Conservation (phyloP, 2,113 vertebrate genomes). For the Atherinomorus stipes region DNA sequence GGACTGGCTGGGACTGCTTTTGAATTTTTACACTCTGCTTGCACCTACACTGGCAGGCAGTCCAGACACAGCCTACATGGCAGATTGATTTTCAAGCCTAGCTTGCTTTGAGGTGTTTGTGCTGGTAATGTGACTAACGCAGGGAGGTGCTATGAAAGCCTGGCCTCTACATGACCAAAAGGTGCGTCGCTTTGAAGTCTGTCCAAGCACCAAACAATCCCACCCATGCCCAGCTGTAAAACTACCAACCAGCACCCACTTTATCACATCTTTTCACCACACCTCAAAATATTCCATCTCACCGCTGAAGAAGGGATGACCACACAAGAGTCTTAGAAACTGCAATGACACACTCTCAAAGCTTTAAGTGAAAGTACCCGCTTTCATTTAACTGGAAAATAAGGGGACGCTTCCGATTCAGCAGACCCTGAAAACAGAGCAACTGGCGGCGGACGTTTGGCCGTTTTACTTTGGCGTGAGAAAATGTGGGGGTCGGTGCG, state of each 20-base stretch:
- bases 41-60: constrained; percentile 21
- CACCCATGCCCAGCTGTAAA: constrained; percentile 67
- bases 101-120: constrained; percentile 65
- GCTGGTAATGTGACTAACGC: constrained; percentile 64
- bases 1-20: constrained; percentile 7
- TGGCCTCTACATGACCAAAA: constrained; percentile 79
- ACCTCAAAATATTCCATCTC: constrained; percentile 41
- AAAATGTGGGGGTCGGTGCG: constrained; percentile 68
- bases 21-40: constrained; percentile 18
- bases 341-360: constrained; percentile 23
- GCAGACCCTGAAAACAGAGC: constrained; percentile 46
- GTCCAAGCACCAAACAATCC: constrained; percentile 60
- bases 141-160: constrained; percentile 67
- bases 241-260: constrained; percentile 56
- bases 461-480: constrained; percentile 74
- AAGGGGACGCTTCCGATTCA: constrained; percentile 31
- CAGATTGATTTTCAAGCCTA: constrained; percentile 52
- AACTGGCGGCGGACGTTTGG: constrained; percentile 42
- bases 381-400: background rate
- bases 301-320: constrained; percentile 49
- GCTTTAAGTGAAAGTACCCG: constrained; percentile 29
- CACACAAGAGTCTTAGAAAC: constrained; percentile 63
- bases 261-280: constrained; percentile 57
- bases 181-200: constrained; percentile 80
- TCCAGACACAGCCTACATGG: constrained; percentile 40